Percentiles rank a stretch among this genome's conserved stretches.
These are phyloP conservation scores for Enteromius anoplus DNA, from an alignment of 2,797 vertebrate genomes.

Conservation along the genomic window DNA sequence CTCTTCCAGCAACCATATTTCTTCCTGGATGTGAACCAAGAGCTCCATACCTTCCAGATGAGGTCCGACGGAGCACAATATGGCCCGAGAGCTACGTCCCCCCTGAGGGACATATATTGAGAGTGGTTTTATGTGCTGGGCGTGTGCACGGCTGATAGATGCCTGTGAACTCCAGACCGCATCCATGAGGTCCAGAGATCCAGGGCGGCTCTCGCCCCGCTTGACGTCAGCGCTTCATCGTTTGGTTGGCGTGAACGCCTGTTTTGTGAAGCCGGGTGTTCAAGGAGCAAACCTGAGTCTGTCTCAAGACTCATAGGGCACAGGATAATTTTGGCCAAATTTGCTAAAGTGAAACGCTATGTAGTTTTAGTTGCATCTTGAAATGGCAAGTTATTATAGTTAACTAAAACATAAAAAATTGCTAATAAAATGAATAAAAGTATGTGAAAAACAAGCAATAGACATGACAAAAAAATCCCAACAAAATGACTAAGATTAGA, in stretches of 20 bases:
- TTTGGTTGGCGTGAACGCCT: neutral
- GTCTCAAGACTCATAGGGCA: neutral
- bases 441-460: neutral
- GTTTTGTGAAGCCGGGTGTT: constrained; percentile 12
- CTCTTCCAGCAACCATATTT: constrained; percentile 52
- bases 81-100: constrained; percentile 60
- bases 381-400: neutral
- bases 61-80: constrained; percentile 59
- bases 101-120: constrained; percentile 59
- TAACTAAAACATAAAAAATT: neutral
- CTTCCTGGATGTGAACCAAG: constrained; percentile 58
- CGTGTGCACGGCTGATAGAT: constrained; percentile 47
- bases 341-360: neutral
- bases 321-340: neutral
- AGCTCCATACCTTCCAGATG: constrained; percentile 63
- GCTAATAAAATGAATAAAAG: neutral
- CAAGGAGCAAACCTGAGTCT: neutral
- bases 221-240: neutral
- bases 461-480: neutral
- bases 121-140: constrained; percentile 37
- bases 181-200: neutral
- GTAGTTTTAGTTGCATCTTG: neutral
- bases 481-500: neutral
- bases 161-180: constrained; percentile 40
- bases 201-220: neutral